Conservation (phyloP, 92 coral and sea anemone genomes). For the Epizoanthus illoricatus region DNA sequence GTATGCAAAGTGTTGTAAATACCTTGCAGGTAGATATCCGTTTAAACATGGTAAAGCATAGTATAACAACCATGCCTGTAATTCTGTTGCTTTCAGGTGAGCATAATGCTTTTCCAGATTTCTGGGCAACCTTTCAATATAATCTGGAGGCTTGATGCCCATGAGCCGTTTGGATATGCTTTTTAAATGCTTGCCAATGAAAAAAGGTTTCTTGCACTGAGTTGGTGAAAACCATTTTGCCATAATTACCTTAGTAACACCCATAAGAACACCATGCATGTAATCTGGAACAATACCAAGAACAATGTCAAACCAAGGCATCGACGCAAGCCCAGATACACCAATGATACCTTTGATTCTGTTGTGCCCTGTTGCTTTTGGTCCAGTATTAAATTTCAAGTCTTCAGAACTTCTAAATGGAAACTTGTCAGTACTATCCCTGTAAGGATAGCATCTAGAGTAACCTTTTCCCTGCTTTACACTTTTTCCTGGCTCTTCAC, state of each 20-base stretch:
- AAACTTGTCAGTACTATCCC: conserved; percentile 11
- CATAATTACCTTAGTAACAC: conserved; percentile 56
- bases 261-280: conserved; percentile 66
- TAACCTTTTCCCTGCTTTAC: conserved; percentile 54
- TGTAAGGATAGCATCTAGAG: conserved; percentile 52
- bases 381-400: conserved; percentile 18
- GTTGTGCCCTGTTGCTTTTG: conserved; percentile 5
- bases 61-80: conserved; percentile 65
- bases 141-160: conserved; percentile 58
- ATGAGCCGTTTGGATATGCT: conserved; percentile 40
- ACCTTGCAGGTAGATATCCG: conserved; percentile 50
- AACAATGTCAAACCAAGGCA: conserved; percentile 57
- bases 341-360: conserved; percentile 47
- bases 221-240: conserved; percentile 60
- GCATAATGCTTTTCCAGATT: conserved; percentile 56
- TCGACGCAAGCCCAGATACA: conserved; percentile 17
- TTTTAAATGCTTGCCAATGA: conserved; percentile 49
- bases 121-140: conserved; percentile 57
- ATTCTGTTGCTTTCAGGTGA: conserved; percentile 56
- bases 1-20: conserved; percentile 54
- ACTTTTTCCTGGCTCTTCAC: conserved; percentile 54
- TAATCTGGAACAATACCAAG: conserved; percentile 61
- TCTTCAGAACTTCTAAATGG: conserved; percentile 48
- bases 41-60: conserved; percentile 58
- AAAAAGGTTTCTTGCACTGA: conserved; percentile 31